A percentile compares a stretch with the other conserved stretches of the same genome.
phyloP scores from a whole-genome alignment of 2,797 vertebrate genomes.

The Myripristis jacobus region DNA sequence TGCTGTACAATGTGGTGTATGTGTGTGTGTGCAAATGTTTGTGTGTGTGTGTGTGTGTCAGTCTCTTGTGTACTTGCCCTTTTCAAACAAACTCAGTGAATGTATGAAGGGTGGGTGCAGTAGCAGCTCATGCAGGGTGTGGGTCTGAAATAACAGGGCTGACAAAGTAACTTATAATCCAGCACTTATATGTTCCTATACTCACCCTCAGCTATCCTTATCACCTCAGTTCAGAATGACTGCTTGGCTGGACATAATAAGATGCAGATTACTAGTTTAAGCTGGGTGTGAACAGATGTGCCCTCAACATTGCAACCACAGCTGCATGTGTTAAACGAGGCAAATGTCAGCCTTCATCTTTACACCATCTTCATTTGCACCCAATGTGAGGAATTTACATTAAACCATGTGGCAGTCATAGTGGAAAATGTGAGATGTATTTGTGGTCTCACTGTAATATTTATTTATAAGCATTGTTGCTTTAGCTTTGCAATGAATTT shows the following conservation, averaged over 20 bases:
- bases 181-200: slow-evolving; percentile 6
- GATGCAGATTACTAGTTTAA: slow-evolving; percentile 56
- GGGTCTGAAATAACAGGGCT: slow-evolving; percentile 12
- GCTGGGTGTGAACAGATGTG: slow-evolving; percentile 57
- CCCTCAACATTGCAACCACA: slow-evolving; percentile 12
- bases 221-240: slow-evolving; percentile 40
- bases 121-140: background rate
- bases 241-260: slow-evolving; percentile 42
- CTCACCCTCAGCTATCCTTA: slow-evolving; percentile 35
- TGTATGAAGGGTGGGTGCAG: background rate
- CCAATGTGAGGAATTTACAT: background rate
- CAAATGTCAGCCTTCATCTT: slow-evolving; percentile 21
- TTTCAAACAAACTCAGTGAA: background rate
- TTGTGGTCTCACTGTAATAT: no score
- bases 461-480: no score
- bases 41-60: no score
- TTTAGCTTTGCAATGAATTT: no score
- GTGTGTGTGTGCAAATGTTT: no score
- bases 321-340: background rate
- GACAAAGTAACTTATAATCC: slow-evolving; percentile 53
- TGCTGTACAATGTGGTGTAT: no score
- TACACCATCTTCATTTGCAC: background rate
- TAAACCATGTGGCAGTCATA: background rate
- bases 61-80: no score
- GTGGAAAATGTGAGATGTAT: background rate